These are phyloP conservation scores for Leptinotarsa haldemani DNA, from an alignment of 2,888 invertebrate genomes.

Conservation along the genomic window DNA sequence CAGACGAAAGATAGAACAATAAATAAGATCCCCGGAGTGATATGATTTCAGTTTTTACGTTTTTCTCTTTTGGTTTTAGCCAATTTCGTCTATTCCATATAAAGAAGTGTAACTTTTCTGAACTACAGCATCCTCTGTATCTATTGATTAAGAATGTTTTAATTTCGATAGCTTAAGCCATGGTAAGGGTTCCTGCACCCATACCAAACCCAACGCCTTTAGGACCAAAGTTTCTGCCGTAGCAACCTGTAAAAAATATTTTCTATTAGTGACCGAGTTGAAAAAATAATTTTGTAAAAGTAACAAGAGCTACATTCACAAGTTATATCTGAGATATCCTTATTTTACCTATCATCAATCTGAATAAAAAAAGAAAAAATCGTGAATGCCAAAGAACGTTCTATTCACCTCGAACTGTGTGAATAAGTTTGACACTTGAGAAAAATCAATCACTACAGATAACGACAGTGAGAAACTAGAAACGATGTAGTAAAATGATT, in stretches of 20 bases:
- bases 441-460: too few relatives aligned
- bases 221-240: slow-evolving; percentile 87
- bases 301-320: background rate
- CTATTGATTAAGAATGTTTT: slow-evolving; percentile 51
- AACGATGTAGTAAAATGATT: too few relatives aligned
- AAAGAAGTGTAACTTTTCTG: background rate
- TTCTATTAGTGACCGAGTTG: background rate
- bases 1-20: background rate
- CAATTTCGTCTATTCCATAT: background rate
- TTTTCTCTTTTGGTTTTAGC: background rate
- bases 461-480: too few relatives aligned
- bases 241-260: slow-evolving; percentile 71
- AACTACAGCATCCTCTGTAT: slow-evolving; percentile 19
- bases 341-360: too few relatives aligned
- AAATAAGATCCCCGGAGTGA: slow-evolving; percentile 33
- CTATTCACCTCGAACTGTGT: too few relatives aligned
- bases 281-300: background rate
- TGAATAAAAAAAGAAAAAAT: too few relatives aligned
- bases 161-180: slow-evolving; percentile 73
- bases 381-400: too few relatives aligned
- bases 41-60: slow-evolving; percentile 12
- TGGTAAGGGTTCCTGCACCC: slow-evolving; percentile 90
- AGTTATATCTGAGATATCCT: too few relatives aligned
- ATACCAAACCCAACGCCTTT: slow-evolving; percentile 91
- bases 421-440: too few relatives aligned